Evolutionary conservation across 2,113 vertebrate species (phyloP), one percentile per base, ranked within the genome.

Genomic region (Stegastes partitus): DNA sequence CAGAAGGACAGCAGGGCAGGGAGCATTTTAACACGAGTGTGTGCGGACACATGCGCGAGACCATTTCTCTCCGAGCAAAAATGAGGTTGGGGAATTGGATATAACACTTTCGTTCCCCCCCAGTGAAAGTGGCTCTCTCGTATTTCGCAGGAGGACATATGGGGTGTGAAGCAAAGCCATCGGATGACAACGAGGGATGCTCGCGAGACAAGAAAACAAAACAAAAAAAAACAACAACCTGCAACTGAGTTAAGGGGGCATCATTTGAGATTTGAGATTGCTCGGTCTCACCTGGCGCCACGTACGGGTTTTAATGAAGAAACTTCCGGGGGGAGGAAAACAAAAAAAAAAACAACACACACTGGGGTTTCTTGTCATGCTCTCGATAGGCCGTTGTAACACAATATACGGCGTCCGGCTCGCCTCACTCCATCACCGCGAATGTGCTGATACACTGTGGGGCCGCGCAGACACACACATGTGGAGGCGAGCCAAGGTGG

Each of bases 31-130:
- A 53, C 62, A 62, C 53, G 59, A 45, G 73, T 16, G 57, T 74
- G 78, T 21, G 49, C 50, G 55, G 57, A 57, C 19, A 51, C 21
- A 53, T 77, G 68, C 45, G 64, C 2, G 23, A 28, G 66, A 80
- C 50, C 54, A 79, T 84, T 89, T 91, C 79, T 89, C 83, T 81
- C 73, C 34, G 23, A 91, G 77, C 72, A 82, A 87, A 90, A 90
- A 91, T 88, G 79, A 93, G 87, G 74, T 86, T 78, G 81, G 83
- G 68, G 86, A 90, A 88, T 85, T 87, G 81, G 81, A 89, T 76
- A 79, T 77, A 89, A 77, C 26, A 59, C 76, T 84, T 75, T 77
- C 11, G 68, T 65, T 84, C 69, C 25, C 56, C 45, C 67, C 75
- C 59, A 84, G 79, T 86, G 72, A 92, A 87, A 87, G 80, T 68